Evolutionary conservation across 2,888 invertebrate species (phyloP).

Genomic region (Lepidocyrtoides sp.): DNA sequence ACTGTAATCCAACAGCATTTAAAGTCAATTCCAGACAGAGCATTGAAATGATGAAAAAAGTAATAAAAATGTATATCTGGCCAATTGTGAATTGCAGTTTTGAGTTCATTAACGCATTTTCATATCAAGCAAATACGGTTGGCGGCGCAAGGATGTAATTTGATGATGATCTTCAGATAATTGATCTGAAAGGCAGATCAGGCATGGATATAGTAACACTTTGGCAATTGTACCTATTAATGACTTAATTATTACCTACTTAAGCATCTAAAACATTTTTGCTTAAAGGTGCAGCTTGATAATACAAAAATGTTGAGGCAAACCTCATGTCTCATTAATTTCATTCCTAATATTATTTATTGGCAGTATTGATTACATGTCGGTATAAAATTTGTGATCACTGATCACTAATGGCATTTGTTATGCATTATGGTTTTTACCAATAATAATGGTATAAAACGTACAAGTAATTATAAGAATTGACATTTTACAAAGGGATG

Average conservation of each 20-base stretch:
- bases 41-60: too few species aligned
- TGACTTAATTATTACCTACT: not conserved
- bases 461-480: too few species aligned
- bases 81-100: not conserved
- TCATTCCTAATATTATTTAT: not conserved
- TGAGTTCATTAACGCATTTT: slow-evolving; percentile 31
- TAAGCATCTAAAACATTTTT: too few species aligned
- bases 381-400: too few species aligned
- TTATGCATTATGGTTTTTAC: too few species aligned
- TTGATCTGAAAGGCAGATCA: not conserved
- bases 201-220: not conserved
- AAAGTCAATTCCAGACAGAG: not conserved
- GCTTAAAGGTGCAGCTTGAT: too few species aligned
- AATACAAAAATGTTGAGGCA: too few species aligned
- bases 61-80: too few species aligned
- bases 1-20: not conserved
- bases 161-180: not conserved
- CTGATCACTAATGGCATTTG: too few species aligned
- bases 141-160: not conserved
- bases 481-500: too few species aligned
- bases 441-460: too few species aligned
- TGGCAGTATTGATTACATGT: too few species aligned
- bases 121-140: not conserved
- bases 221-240: slow-evolving; percentile 38
- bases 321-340: not conserved